Percentiles rank a stretch among this genome's conserved stretches.
These are phyloP conservation scores for Misgurnus mizolepis DNA, from an alignment of 2,113 vertebrate genomes.

Conservation along the genomic window DNA sequence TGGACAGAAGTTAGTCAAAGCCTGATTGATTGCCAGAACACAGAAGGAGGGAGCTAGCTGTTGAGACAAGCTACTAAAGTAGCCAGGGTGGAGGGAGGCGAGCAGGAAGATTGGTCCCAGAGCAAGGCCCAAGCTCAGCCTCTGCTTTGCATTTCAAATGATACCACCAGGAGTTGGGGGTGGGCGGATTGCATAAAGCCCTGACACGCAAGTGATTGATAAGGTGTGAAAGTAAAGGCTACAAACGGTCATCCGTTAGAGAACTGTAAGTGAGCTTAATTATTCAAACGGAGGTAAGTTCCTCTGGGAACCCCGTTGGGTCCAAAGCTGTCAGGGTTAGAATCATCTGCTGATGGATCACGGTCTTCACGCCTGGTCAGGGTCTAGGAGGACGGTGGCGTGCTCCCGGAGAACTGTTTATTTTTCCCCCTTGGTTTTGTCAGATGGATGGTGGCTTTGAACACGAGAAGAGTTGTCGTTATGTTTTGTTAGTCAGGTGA, in stretches of 20 bases:
- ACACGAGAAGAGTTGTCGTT: constrained; percentile 54
- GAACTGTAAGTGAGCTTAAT: constrained; percentile 66
- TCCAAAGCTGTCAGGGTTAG: constrained; percentile 64
- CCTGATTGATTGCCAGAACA: constrained; percentile 74
- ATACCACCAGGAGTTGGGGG: constrained; percentile 55
- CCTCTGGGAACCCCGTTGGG: constrained; percentile 61
- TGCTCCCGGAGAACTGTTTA: constrained; percentile 53
- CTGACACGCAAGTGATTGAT: constrained; percentile 67
- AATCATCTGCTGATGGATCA: constrained; percentile 71
- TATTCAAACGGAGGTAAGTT: constrained; percentile 70
- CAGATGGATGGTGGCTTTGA: constrained; percentile 56
- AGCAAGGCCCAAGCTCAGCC: constrained; percentile 34
- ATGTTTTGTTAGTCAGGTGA: constrained; percentile 38
- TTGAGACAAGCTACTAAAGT: constrained; percentile 56
- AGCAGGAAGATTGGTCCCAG: constrained; percentile 6
- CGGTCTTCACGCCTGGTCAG: constrained; percentile 43
- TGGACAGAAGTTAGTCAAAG: constrained; percentile 74
- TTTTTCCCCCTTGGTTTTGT: constrained; percentile 16
- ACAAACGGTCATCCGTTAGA: constrained; percentile 63
- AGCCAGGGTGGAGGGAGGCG: constrained; percentile 13
- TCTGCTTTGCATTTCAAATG: constrained; percentile 73
- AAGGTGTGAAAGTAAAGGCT: constrained; percentile 67
- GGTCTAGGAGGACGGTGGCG: constrained; percentile 55
- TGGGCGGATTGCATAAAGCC: constrained; percentile 56
- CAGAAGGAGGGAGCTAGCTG: constrained; percentile 47